These are phyloP conservation scores for Aricia agestis DNA, from an alignment of 1,140 invertebrate genomes.

Conservation along the genomic window DNA sequence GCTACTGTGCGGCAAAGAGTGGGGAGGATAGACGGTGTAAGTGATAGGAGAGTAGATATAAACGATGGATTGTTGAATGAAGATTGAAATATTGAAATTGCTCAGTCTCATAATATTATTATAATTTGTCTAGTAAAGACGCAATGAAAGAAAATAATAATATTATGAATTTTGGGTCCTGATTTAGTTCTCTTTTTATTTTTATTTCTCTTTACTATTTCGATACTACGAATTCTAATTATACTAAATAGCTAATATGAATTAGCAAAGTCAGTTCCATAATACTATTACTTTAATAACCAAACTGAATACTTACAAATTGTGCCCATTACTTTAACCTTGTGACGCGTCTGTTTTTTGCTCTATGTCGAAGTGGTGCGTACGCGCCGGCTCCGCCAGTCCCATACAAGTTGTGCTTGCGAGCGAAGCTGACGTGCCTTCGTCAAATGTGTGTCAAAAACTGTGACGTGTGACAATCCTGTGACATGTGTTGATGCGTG, in stretches of 20 bases:
- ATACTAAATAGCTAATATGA: no score
- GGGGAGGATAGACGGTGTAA: constrained; percentile 23
- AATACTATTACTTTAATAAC: neutral
- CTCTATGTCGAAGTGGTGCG: constrained; percentile 32
- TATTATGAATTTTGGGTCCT: no score
- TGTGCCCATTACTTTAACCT: neutral
- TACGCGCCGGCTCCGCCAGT: constrained; percentile 36
- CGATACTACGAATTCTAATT: no score
- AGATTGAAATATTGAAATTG: no score
- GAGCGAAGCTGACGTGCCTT: constrained; percentile 44
- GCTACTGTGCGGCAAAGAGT: constrained; percentile 52
- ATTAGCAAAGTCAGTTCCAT: no score
- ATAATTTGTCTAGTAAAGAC: no score
- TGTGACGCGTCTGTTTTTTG: constrained; percentile 25
- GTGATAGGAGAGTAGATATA: neutral
- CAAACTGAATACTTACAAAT: neutral
- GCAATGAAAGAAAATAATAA: no score
- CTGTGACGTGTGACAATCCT: constrained; percentile 33
- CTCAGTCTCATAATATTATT: no score
- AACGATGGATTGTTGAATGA: no score
- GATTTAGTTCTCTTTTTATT: no score
- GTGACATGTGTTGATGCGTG: constrained; percentile 54
- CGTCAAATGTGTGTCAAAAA: constrained; percentile 37
- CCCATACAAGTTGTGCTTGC: constrained; percentile 49
- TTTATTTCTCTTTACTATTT: no score